Evolutionary conservation across 2,888 invertebrate genomes (phyloP).

Genomic region (Xestia ashworthii): DNA sequence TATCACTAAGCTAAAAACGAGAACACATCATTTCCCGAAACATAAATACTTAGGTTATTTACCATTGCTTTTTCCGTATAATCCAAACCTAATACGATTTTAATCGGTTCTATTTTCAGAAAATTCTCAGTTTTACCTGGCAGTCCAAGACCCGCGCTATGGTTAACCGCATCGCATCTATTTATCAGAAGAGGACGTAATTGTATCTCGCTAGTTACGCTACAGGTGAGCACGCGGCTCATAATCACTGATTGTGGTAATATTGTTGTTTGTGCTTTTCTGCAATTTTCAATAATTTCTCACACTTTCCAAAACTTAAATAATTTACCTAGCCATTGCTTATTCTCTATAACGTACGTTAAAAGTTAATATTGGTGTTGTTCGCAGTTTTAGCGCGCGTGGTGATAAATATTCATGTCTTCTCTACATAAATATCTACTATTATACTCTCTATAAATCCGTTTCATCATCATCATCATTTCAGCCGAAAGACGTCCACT

Average conservation of each 20-base stretch:
- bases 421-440: too few species aligned
- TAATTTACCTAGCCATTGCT: background rate
- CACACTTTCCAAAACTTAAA: background rate
- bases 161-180: background rate
- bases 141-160: background rate
- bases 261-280: background rate
- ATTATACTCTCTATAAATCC: too few species aligned
- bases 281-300: background rate
- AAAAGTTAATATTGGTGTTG: background rate
- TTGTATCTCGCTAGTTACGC: constrained; percentile 7
- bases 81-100: background rate
- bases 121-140: background rate
- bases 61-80: background rate
- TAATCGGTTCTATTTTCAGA: background rate
- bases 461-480: too few species aligned
- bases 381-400: background rate
- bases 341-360: background rate
- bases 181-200: constrained; percentile 13
- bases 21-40: background rate
- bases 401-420: background rate
- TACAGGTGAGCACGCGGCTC: constrained; percentile 46
- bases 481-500: too few species aligned
- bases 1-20: background rate
- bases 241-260: background rate
- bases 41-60: background rate